These are phyloP conservation scores for Beris chalybata DNA, from an alignment of 2,888 invertebrate species.

Conservation along the genomic window DNA sequence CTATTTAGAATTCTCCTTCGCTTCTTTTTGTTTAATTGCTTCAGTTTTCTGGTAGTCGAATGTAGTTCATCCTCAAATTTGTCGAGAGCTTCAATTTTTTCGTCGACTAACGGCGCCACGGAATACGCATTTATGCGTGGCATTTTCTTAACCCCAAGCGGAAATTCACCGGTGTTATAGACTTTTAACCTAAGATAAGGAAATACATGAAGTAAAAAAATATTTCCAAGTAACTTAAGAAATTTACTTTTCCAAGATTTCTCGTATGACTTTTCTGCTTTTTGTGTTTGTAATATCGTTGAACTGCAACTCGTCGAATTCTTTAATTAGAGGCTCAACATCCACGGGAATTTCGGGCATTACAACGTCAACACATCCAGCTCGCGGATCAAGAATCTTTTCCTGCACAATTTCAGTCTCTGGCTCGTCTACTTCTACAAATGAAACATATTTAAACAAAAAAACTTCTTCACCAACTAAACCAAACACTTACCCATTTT, in stretches of 20 bases:
- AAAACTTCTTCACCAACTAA: background rate
- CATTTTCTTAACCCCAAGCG: conserved; percentile 64
- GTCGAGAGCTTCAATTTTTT: conserved; percentile 55
- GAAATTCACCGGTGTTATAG: conserved; percentile 66
- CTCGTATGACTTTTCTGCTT: conserved; percentile 61
- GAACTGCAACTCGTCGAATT: conserved; percentile 60
- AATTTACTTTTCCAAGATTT: conserved; percentile 59
- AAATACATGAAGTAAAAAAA: background rate
- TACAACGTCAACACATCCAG: conserved; percentile 75
- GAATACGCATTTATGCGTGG: conserved; percentile 51
- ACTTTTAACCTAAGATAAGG: conserved; percentile 60
- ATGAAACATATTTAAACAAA: conserved; percentile 47
- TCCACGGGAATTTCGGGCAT: conserved; percentile 71
- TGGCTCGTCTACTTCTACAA: conserved; percentile 53
- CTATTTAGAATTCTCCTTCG: conserved; percentile 50
- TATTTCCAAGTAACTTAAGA: conserved; percentile 10
- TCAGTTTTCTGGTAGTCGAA: conserved; percentile 51
- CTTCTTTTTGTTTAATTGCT: conserved; percentile 56
- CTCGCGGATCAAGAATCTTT: conserved; percentile 70
- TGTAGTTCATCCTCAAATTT: conserved; percentile 60
- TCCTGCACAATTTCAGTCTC: conserved; percentile 45
- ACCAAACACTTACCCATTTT: conserved; percentile 4
- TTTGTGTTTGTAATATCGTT: conserved; percentile 59
- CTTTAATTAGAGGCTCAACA: conserved; percentile 59
- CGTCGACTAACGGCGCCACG: conserved; percentile 46